Conservation (phyloP, 2,113 vertebrate species). For the Cavia porcellus region DNA sequence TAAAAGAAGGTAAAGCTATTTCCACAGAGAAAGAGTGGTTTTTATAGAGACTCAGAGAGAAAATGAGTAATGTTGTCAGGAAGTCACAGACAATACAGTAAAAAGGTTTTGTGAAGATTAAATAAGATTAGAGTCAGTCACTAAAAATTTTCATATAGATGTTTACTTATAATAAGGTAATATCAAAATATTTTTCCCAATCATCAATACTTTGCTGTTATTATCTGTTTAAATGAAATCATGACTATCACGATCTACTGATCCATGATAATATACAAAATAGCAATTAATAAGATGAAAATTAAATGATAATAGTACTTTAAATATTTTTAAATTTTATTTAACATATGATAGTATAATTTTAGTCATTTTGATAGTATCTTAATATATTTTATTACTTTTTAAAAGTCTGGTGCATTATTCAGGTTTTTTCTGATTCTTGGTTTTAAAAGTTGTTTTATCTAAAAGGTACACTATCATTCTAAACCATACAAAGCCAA, state of each 20-base stretch:
- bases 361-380: background rate
- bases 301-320: background rate
- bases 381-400: background rate
- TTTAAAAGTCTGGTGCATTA: background rate
- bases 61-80: background rate
- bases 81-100: background rate
- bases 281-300: background rate
- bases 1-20: background rate
- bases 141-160: background rate
- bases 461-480: background rate
- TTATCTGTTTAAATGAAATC: background rate
- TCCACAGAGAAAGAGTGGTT: background rate
- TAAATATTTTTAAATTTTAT: conserved; percentile 2
- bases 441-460: background rate
- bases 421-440: background rate
- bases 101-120: background rate
- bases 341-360: background rate
- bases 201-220: background rate
- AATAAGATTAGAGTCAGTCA: background rate
- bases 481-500: background rate
- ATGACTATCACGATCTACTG: background rate
- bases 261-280: background rate
- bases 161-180: background rate
- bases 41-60: background rate
- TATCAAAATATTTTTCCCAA: background rate